A percentile compares a stretch with the other conserved stretches of the same genome.
Conservation (phyloP, 2,797 vertebrate genomes). For the Melopsittacus undulatus region DNA sequence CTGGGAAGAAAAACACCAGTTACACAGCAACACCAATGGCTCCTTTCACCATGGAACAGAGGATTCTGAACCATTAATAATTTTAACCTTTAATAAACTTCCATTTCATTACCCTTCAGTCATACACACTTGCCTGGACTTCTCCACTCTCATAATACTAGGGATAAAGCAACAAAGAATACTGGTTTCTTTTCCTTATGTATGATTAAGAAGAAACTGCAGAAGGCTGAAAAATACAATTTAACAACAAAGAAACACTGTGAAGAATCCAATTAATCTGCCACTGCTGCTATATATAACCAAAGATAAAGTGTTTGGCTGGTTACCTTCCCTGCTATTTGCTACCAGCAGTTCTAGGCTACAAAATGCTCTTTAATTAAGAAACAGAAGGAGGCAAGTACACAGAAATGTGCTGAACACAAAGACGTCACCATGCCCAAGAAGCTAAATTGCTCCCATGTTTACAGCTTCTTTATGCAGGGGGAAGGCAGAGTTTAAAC, state of each 20-base stretch:
- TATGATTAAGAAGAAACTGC: background rate
- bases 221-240: background rate
- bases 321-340: background rate
- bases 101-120: background rate
- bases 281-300: background rate
- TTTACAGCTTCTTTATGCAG: background rate
- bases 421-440: background rate
- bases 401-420: background rate
- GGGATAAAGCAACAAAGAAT: background rate
- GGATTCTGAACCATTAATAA: background rate
- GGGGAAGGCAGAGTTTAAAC: background rate
- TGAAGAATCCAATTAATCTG: background rate
- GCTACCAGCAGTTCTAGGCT: background rate
- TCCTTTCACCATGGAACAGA: background rate
- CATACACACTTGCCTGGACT: background rate
- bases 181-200: background rate
- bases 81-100: background rate
- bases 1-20: background rate
- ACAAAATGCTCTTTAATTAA: conserved; percentile 21
- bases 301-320: background rate
- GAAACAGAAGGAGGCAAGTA: background rate
- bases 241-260: background rate
- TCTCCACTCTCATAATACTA: background rate
- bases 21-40: background rate
- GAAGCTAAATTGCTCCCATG: background rate